These are phyloP conservation scores for Leucophenga varia DNA, from an alignment of 1,140 invertebrate genomes.

Conservation along the genomic window DNA sequence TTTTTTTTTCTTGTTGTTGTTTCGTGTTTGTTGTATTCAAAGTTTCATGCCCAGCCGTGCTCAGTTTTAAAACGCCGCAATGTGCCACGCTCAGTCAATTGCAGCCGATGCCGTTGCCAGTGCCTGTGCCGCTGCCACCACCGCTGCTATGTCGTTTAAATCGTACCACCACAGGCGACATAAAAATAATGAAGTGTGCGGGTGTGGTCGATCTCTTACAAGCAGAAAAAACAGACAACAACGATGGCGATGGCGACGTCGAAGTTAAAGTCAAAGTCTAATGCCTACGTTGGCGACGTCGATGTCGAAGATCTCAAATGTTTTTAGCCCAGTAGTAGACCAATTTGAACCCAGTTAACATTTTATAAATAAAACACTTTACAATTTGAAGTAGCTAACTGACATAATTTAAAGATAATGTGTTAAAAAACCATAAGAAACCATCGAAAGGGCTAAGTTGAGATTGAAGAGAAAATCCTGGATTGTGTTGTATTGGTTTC, in stretches of 20 bases:
- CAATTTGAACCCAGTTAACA: conserved; percentile 36
- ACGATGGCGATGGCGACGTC: background rate
- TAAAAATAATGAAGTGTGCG: conserved; percentile 57
- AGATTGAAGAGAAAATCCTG: no score
- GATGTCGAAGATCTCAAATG: conserved; percentile 42
- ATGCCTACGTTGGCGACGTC: background rate
- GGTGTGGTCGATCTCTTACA: conserved; percentile 54
- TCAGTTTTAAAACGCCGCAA: background rate
- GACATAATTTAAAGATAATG: no score
- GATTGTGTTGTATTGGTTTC: no score
- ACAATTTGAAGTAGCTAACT: no score
- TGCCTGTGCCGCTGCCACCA: no score
- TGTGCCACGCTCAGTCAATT: background rate
- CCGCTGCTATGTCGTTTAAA: conserved; percentile 48
- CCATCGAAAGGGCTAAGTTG: no score
- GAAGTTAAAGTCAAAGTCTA: conserved; percentile 9
- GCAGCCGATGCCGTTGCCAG: no score
- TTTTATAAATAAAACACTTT: conserved; percentile 15
- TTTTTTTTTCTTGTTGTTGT: no score
- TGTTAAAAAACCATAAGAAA: no score
- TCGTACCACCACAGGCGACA: conserved; percentile 56
- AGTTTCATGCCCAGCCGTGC: background rate
- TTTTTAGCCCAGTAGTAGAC: conserved; percentile 46
- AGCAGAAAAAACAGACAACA: conserved; percentile 13
- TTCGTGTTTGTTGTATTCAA: conserved; percentile 21